phyloP scores from a whole-genome alignment of 2,797 vertebrate species.

The Enteromius mattozi region DNA sequence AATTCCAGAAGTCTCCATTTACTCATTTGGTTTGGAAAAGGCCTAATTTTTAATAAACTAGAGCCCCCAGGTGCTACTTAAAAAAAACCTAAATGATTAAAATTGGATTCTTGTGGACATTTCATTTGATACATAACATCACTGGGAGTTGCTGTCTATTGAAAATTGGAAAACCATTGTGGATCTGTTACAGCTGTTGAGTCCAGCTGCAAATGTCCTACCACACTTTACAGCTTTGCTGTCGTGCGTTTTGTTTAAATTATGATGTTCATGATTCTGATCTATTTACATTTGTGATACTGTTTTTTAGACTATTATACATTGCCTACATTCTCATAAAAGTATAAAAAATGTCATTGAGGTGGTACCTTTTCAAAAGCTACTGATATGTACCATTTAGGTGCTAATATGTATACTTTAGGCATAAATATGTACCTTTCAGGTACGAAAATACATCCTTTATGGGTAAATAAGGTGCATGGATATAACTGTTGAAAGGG shows the following conservation, averaged over 20 bases:
- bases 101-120: neutral
- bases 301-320: neutral
- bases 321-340: neutral
- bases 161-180: neutral
- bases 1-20: conserved; percentile 4
- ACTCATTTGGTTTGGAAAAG: conserved; percentile 8
- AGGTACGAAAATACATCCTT: neutral
- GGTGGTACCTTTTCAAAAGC: neutral
- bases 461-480: neutral
- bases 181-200: conserved; percentile 16
- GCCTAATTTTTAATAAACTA: neutral
- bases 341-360: neutral
- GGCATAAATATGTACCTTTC: neutral
- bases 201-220: neutral
- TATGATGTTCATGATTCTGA: neutral
- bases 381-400: neutral
- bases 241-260: neutral
- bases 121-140: neutral
- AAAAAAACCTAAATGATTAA: neutral
- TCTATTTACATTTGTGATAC: neutral
- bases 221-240: neutral
- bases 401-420: neutral
- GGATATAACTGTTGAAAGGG: neutral
- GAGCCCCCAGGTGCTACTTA: neutral
- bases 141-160: neutral